Evolutionary conservation across 2,113 vertebrate species (phyloP), one percentile per base, ranked within the genome.

Genomic region (Calyptomena viridis): DNA sequence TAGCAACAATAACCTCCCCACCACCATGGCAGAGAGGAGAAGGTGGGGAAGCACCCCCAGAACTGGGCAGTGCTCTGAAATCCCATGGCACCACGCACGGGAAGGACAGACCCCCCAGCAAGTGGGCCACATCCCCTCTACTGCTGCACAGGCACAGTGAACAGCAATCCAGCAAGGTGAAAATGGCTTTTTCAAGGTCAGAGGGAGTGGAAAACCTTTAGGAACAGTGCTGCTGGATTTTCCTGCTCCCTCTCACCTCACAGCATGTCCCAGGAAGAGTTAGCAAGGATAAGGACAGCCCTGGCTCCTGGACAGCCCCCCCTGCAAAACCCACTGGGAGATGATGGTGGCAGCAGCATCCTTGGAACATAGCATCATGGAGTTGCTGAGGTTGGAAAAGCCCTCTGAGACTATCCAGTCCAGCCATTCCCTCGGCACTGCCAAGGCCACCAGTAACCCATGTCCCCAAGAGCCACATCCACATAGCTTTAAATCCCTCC

Each of bases 91-190:
- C 21, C 24, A 10, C 12, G 28, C 18, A 11, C 0, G 0, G 72
- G 56, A 35, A 59, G 68, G 15, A 40, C 11, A 18, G 35, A n/a
- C 24, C 35, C 80, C 5, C 31, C 35, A 2, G 18, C 42, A 30
- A 20, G 35, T 4, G 52, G 47, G 73, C 66, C 82, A 31, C 37
- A 12, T 55, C 79, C 8, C 39, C 66, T 60, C 24, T 8, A 20
- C 59, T 0, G 0, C 33, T 4, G 64, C 3, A 0, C 3, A 11
- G 56, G 68, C 40, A 60, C 22, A 86, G 67, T 1, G 1, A 67
- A 47, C 35, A 55, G 55, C 76, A 81, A 1, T 35, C 18, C 25
- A 44, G 92, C 85, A 85, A 93, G 85, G 95, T 79, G 85, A 93
- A 85, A 90, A 15, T 91, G 60, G 79, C 79, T 76, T 27, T 82